Percentiles rank a stretch among this genome's conserved stretches.
These are phyloP conservation scores for human DNA, from an alignment of 2,113 vertebrate species.

Conservation along the genomic window GRCh38 chrX:85921001-85921500, in stretches of 20 bases:
- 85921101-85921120: slow-evolving; percentile 36
- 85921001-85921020: background rate
- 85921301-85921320: background rate
- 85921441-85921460: background rate
- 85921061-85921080: background rate
- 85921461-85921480: background rate
- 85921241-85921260: background rate
- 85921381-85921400: background rate
- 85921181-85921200: background rate
- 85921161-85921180: background rate
- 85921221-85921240: background rate
- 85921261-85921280: background rate
- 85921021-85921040: background rate
- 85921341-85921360: background rate
- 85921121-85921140: background rate
- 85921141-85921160: background rate
- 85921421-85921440: background rate
- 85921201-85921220: background rate
- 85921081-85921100: background rate
- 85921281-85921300: background rate
- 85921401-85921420: background rate
- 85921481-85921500: background rate
- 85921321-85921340: background rate
- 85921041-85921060: background rate
- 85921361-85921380: background rate